Evolutionary conservation across 2,888 invertebrate species (phyloP).

Genomic region (Hemicrepidius hirtus): DNA sequence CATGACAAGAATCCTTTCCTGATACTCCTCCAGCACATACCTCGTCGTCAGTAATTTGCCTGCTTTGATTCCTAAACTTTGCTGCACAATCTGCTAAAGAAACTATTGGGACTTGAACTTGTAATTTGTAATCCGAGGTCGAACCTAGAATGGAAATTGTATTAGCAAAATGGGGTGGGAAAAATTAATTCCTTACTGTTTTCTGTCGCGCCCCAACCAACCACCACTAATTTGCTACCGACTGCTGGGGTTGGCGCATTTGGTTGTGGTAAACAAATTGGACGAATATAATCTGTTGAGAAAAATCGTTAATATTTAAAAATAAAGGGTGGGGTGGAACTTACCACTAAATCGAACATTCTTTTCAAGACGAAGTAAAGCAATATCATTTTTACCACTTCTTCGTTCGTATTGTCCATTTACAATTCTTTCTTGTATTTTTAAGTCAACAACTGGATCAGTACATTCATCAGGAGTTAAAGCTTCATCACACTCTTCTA

Average conservation of each 20-base stretch:
- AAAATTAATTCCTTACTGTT: too few species aligned
- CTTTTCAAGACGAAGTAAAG: conserved; percentile 72
- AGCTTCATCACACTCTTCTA: conserved; percentile 61
- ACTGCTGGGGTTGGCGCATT: too few species aligned
- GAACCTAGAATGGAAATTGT: conserved; percentile 1
- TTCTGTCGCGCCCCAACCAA: too few species aligned
- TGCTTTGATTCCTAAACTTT: not conserved
- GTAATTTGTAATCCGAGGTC: conserved; percentile 29
- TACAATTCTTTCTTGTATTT: conserved; percentile 57
- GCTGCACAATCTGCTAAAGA: not conserved
- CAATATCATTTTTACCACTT: conserved; percentile 67
- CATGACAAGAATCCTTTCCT: conserved; percentile 61
- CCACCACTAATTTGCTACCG: too few species aligned
- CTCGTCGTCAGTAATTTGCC: conserved; percentile 8
- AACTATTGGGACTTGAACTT: conserved; percentile 36
- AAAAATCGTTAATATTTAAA: too few species aligned
- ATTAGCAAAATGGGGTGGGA: too few species aligned
- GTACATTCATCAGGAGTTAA: not conserved
- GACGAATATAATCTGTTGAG: too few species aligned
- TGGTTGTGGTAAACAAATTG: too few species aligned
- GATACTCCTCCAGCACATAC: conserved; percentile 61
- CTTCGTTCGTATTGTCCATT: conserved; percentile 65
- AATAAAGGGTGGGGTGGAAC: too few species aligned
- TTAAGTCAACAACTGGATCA: not conserved
- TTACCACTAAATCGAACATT: conserved; percentile 71